These are phyloP conservation scores for Astropecten irregularis DNA, from an alignment of 53 echinoderm and acorn worm genomes.

Conservation along the genomic window DNA sequence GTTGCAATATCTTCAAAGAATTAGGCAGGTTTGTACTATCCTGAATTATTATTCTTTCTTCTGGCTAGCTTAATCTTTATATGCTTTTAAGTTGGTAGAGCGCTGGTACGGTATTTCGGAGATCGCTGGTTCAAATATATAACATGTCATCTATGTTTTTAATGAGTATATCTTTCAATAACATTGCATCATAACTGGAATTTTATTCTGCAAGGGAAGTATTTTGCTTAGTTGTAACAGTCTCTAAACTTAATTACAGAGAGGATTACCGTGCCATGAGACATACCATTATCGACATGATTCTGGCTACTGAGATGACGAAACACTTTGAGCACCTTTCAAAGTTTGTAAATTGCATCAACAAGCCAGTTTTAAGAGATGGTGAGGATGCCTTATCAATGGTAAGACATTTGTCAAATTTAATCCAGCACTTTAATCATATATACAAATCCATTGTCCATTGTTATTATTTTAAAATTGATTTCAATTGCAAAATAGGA, in stretches of 20 bases:
- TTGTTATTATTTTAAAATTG: not conserved
- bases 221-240: no score
- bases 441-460: not conserved
- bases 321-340: conserved; percentile 98
- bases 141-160: no score
- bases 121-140: no score
- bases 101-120: no score
- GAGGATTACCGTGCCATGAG: conserved; percentile 89
- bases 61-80: no score
- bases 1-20: conserved; percentile 97
- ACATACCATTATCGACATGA: conserved; percentile 96
- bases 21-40: conserved; percentile 87
- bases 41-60: no score
- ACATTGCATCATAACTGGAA: no score
- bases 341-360: conserved; percentile 96
- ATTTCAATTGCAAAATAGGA: no score
- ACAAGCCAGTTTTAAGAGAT: conserved; percentile 80
- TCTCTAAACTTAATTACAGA: conserved; percentile 65
- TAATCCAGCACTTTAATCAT: not conserved
- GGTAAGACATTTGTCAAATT: no score
- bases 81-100: no score
- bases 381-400: conserved; percentile 80
- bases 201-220: no score
- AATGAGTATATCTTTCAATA: no score
- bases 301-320: conserved; percentile 96